A percentile compares a stretch with the other conserved stretches of the same genome.
Conservation (phyloP, 2,888 invertebrate genomes). For the Philonicus albiceps region DNA sequence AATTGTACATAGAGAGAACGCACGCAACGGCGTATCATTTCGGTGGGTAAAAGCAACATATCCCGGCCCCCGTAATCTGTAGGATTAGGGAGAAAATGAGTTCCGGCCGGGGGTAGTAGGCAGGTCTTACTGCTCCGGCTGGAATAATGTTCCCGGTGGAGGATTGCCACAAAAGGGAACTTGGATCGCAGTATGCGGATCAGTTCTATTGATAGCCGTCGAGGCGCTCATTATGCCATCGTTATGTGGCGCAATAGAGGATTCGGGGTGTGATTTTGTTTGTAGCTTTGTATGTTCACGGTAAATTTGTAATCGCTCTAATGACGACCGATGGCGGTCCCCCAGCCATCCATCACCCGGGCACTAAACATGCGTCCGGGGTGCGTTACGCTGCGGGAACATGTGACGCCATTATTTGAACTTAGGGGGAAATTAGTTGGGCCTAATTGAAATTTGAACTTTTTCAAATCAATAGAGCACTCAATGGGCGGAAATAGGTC, state of each 20-base stretch:
- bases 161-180: not conserved
- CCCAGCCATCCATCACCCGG: not conserved
- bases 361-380: not conserved
- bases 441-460: not conserved
- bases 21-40: slow-evolving; percentile 9
- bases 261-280: not conserved
- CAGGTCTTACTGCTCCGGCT: not conserved
- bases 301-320: slow-evolving; percentile 27
- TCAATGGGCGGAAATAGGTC: not conserved
- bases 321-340: not conserved
- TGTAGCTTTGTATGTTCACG: not conserved
- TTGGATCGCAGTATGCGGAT: slow-evolving; percentile 23
- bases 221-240: not conserved
- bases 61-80: not conserved
- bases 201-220: slow-evolving; percentile 21
- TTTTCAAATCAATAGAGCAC: not conserved
- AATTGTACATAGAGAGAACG: slow-evolving; percentile 5
- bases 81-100: slow-evolving; percentile 1
- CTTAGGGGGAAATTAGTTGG: not conserved
- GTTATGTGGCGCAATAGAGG: not conserved
- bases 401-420: not conserved
- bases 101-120: not conserved
- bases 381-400: not conserved
- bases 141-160: slow-evolving; percentile 7
- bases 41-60: not conserved